Evolutionary conservation across 1,140 invertebrate genomes (phyloP).

Genomic region (Dreissena polymorpha): DNA sequence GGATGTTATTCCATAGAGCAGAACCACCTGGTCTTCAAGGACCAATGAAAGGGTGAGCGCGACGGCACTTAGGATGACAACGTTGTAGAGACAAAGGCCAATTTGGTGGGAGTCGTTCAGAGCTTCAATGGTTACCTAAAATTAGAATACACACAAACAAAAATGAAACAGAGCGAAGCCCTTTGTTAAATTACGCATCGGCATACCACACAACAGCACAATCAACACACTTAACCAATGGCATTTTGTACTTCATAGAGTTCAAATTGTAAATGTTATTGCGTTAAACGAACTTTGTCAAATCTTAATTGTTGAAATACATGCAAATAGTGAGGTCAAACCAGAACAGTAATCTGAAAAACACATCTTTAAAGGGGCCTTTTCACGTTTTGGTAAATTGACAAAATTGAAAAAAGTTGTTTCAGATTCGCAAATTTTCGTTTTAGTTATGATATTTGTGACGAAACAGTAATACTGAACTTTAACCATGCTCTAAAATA

Average conservation of each 20-base stretch:
- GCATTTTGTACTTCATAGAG: neutral
- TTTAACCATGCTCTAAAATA: no score
- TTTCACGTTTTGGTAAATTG: no score
- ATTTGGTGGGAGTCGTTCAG: slow-evolving; percentile 95
- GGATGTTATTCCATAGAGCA: no score
- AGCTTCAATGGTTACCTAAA: slow-evolving; percentile 69
- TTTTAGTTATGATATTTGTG: no score
- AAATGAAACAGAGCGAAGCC: neutral
- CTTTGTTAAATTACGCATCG: neutral
- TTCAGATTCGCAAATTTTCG: no score
- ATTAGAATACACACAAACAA: neutral
- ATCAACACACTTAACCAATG: neutral
- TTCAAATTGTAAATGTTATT: neutral
- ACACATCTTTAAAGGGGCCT: no score
- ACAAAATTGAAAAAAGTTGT: no score
- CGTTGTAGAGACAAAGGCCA: slow-evolving; percentile 99
- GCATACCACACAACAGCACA: neutral
- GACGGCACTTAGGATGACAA: no score
- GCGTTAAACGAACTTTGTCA: neutral
- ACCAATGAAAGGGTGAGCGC: no score
- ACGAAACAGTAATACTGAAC: no score
- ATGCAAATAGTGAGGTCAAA: neutral
- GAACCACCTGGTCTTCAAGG: no score
- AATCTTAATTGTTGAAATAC: neutral
- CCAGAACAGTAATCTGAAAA: neutral